Percentiles rank a stretch among this genome's conserved stretches.
These are phyloP conservation scores for Phyllostomus hastatus DNA, from an alignment of 2,113 vertebrate species.

Conservation along the genomic window DNA sequence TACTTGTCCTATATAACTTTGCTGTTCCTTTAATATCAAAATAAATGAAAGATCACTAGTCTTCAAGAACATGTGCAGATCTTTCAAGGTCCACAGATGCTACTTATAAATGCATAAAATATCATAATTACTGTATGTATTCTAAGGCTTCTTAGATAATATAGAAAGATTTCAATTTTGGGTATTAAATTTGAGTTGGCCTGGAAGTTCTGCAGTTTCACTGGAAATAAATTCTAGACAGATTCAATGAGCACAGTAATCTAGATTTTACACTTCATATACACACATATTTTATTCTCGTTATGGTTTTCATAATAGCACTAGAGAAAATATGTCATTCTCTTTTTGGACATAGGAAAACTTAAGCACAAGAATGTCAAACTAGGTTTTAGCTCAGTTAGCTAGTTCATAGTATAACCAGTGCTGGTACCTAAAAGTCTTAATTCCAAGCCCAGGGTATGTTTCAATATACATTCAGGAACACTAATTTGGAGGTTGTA, in stretches of 20 bases:
- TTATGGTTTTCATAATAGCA: neutral
- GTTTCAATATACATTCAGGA: neutral
- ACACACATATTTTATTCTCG: neutral
- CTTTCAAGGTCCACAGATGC: neutral
- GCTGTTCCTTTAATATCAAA: neutral
- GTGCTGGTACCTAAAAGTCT: neutral
- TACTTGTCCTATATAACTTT: neutral
- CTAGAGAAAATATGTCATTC: neutral
- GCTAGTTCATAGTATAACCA: neutral
- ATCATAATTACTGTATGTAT: neutral
- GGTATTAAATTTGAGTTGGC: neutral
- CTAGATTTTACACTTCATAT: neutral
- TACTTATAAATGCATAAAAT: neutral
- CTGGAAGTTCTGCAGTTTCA: neutral
- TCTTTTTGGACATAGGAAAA: neutral
- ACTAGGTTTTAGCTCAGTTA: neutral
- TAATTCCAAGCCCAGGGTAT: neutral
- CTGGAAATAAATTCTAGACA: neutral
- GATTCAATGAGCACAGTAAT: neutral
- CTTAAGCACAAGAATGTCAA: neutral
- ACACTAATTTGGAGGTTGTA: conserved; percentile 28
- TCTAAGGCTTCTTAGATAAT: neutral
- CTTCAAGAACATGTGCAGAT: neutral
- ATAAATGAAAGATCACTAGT: neutral
- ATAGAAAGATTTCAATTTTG: neutral